phyloP scores from a whole-genome alignment of 2,888 invertebrate species.

The Lumbricus terrestris region DNA sequence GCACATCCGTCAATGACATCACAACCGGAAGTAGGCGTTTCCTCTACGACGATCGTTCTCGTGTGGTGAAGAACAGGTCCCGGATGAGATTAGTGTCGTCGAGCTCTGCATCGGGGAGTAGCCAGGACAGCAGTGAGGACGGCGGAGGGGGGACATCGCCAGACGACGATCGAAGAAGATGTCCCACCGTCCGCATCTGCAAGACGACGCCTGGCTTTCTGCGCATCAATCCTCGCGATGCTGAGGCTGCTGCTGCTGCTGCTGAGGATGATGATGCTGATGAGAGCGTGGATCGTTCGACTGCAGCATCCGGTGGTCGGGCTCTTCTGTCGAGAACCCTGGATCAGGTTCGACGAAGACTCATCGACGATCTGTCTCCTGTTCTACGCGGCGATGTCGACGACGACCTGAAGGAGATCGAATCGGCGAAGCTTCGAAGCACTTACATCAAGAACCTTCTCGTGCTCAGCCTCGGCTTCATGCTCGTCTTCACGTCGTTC shows the following conservation, averaged over 20 bases:
- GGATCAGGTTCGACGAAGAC: constrained; percentile 33
- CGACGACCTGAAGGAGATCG: constrained; percentile 12
- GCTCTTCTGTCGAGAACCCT: constrained; percentile 33
- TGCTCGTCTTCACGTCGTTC: constrained; percentile 47
- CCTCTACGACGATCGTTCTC: background rate
- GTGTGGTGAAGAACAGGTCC: background rate
- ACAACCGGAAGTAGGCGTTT: background rate
- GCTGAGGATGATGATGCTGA: background rate
- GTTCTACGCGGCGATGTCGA: background rate
- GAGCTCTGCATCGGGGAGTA: background rate
- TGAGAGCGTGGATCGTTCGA: background rate
- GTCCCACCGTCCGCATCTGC: constrained; percentile 6
- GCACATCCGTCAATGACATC: background rate
- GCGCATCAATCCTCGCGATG: background rate
- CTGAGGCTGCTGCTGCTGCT: background rate
- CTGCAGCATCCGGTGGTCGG: background rate
- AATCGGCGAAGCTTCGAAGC: constrained; percentile 31
- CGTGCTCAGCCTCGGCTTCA: constrained; percentile 46
- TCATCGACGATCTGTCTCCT: constrained; percentile 30
- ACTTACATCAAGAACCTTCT: constrained; percentile 48
- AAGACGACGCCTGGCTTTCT: constrained; percentile 11
- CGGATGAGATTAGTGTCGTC: background rate
- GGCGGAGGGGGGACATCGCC: background rate
- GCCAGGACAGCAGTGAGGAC: background rate
- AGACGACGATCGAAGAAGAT: background rate